These are phyloP conservation scores for Apis laboriosa DNA, from an alignment of 1,140 invertebrate species.

Conservation along the genomic window DNA sequence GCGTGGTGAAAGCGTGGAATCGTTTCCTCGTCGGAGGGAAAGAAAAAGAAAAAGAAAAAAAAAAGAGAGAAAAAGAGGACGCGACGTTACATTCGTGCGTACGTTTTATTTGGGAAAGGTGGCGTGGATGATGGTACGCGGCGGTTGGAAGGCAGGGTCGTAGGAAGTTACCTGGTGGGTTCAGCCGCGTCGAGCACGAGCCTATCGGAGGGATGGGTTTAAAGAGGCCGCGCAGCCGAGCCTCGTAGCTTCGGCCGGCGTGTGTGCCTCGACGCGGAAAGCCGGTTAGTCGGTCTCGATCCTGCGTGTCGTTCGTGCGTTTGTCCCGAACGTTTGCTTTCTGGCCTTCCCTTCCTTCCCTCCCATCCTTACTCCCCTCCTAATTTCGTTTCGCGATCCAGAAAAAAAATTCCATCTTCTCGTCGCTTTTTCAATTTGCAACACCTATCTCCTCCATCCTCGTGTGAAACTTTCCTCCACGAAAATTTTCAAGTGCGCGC, in stretches of 20 bases:
- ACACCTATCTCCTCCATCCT: too few relatives aligned
- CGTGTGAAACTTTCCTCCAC: not conserved
- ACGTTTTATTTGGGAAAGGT: too few relatives aligned
- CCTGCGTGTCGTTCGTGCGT: conserved; percentile 61
- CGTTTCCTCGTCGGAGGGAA: too few relatives aligned
- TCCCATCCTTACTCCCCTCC: not conserved
- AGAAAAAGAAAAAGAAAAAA: too few relatives aligned
- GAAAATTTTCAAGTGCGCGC: conserved; percentile 7
- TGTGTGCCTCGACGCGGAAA: conserved; percentile 71
- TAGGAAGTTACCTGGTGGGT: conserved; percentile 61
- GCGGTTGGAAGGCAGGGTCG: conserved; percentile 25
- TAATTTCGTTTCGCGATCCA: not conserved
- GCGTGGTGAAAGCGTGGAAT: too few relatives aligned
- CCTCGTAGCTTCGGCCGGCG: conserved; percentile 21
- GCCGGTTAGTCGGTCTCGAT: conserved; percentile 77
- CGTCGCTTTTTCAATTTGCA: not conserved
- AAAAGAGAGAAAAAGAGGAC: not conserved
- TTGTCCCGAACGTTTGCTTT: conserved; percentile 12
- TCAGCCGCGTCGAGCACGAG: not conserved
- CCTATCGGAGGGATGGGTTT: conserved; percentile 64
- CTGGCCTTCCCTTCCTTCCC: not conserved
- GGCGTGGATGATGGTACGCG: not conserved
- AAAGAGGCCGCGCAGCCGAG: conserved; percentile 69
- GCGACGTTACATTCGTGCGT: too few relatives aligned
- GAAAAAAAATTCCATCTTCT: not conserved